Evolutionary conservation across 2,888 invertebrate species (phyloP), one percentile per base, ranked within the genome.

Genomic region (Hololepta plana): DNA sequence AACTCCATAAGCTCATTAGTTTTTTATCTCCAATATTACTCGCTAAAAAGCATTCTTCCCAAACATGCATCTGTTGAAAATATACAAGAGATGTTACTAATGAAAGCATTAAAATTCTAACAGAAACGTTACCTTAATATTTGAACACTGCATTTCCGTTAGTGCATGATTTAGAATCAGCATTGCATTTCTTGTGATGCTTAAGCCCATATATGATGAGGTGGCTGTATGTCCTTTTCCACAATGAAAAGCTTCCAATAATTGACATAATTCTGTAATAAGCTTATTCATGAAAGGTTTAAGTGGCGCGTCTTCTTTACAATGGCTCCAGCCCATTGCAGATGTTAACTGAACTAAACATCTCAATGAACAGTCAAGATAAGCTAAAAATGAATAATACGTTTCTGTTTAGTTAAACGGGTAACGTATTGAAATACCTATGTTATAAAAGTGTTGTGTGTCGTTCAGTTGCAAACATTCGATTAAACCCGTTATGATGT

Each of bases 171-270:
- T 64, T 24, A 66, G 47, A 26, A 62, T 59, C 17, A 64, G 47
- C 12, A 64, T 43, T 3, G 59, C 56, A 36, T 62, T 54, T 33
- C 62, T 48, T 1, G 62, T 64, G 33, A 65, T 62, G 15, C 60
- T 62, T 5, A 64, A 41, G 2, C 64, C 65, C 65, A 65, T 64
- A 20, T 62, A 58, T 19, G 62, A 63, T 19, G 55, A 47, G 2
- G 55, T 47, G 2, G 60, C 60, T n/a, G 59, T 52, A 1, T 44
- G 35, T 2, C 60, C 60, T 39, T 55, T 55, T 2, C 52, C 51
- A 29, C 50, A 51, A 35, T 64, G 61, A 40, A 66, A 65, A 1
- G 63, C 59, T 9, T 53, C 47, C 4, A 64, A 48, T 5, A 66
- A 40, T 37, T 64, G 61, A 30, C 57, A 57, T 6, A 63, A 42